Evolutionary conservation across 1,140 invertebrate species (phyloP), one percentile per base, ranked within the genome.

Genomic region (Bombus breviceps): DNA sequence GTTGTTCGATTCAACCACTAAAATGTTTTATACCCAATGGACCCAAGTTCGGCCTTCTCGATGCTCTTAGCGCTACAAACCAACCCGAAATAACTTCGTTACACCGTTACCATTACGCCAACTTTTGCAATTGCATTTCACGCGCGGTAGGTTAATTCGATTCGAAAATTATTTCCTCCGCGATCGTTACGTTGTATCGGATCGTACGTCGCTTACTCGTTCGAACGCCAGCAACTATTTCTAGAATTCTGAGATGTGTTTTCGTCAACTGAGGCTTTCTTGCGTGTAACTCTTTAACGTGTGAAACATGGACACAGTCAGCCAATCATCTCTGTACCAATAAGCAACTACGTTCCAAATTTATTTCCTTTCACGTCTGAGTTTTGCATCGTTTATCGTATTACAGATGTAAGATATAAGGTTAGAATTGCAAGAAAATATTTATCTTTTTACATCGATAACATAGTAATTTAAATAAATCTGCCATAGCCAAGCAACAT

Each of bases 61-160:
- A 37, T 75, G 32, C 59, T 62, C 59, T 62, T 53, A 53, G 47
- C 18, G 47, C 47, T 53, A 4, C 22, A 13, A n/a, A 12, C 10
- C 28, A 62, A 62, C 34, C 34, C 32, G 25, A 59, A 39, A 59
- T 76, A 76, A 76, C 34, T 59, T 59, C 25, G 34, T 76, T 76
- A 76, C 25, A 22, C 32, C 15, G 43, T 39, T 39, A 18, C 8
- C 22, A 57, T 57, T 37, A 3, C 32, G 12, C 32, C 5, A 75
- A 75, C 73, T 53, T n/a, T 34, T 34, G 43, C 25, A 68, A 68
- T 68, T 68, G 13, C 34, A 37, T 43, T 43, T 32, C 15, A 41
- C 37, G 13, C 37, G 22, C 71, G 37, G 39, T 15, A 22, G n/a
- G 2, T 74, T 53, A 74, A 74, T 25, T 74, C 15, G 37, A 74